These are phyloP conservation scores for Echinometra lucunter DNA, from an alignment of 53 echinoderm and acorn worm species.

Conservation along the genomic window DNA sequence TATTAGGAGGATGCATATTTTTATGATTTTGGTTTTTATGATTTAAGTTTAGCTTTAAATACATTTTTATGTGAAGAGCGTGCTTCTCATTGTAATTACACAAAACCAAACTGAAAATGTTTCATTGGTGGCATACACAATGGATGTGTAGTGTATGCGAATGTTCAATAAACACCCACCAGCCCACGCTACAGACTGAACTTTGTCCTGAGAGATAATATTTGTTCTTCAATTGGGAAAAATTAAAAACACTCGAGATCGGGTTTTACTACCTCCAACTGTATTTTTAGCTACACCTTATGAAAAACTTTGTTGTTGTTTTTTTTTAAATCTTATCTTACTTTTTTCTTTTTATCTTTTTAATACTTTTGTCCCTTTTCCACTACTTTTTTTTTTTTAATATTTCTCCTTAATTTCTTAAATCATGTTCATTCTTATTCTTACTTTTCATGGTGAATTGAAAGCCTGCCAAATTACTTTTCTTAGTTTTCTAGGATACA, in stretches of 20 bases:
- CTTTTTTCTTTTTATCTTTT: neutral
- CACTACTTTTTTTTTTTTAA: no score
- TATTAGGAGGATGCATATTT: no score
- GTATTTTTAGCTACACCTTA: neutral
- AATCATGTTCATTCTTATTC: neutral
- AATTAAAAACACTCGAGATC: constrained; percentile 26
- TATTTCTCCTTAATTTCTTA: no score
- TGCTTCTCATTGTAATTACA: no score
- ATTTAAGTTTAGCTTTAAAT: no score
- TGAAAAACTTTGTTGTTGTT: neutral
- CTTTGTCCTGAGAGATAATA: constrained; percentile 45
- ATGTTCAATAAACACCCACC: neutral
- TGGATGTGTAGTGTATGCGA: neutral
- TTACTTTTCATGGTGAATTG: neutral
- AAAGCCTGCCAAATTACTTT: neutral
- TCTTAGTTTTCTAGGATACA: neutral
- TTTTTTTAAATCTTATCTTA: neutral
- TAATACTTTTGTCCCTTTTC: no score
- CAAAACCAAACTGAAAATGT: neutral
- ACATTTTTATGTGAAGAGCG: no score
- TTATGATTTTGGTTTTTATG: no score
- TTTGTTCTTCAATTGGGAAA: constrained; percentile 20
- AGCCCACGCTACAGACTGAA: constrained; percentile 9
- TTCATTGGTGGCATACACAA: neutral
- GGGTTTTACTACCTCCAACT: neutral